Conservation (phyloP, 2,113 vertebrate genomes). For the Brachypteracias leptosomus region DNA sequence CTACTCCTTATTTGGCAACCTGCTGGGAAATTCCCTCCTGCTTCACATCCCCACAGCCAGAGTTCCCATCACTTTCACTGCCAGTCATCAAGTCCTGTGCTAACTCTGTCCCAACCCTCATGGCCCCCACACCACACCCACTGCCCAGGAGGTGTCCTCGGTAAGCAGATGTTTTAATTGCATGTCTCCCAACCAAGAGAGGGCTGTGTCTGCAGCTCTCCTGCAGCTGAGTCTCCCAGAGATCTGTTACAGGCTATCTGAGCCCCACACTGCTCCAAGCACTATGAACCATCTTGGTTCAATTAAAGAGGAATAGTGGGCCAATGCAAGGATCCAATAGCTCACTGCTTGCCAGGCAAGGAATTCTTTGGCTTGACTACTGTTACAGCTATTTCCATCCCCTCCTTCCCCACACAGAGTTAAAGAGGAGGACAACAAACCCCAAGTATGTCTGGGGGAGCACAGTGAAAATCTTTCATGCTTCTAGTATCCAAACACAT, state of each 20-base stretch:
- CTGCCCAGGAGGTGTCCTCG: background rate
- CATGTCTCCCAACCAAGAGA: background rate
- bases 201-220: background rate
- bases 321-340: background rate
- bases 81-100: background rate
- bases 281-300: background rate
- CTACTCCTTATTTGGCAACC: background rate
- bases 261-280: background rate
- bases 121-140: rapidly evolving
- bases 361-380: background rate
- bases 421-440: background rate
- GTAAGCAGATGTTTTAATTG: background rate
- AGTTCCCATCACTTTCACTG: background rate
- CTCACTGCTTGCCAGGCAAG: background rate
- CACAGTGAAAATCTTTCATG: background rate
- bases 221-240: rapidly evolving
- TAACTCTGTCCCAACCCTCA: rapidly evolving
- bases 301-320: background rate
- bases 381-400: background rate
- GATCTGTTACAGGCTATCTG: background rate
- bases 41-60: background rate
- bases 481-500: background rate
- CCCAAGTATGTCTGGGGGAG: background rate
- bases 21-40: rapidly evolving
- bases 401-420: rapidly evolving